These are phyloP conservation scores for Ambastaia sidthimunki DNA, from an alignment of 2,797 vertebrate species.

Conservation along the genomic window DNA sequence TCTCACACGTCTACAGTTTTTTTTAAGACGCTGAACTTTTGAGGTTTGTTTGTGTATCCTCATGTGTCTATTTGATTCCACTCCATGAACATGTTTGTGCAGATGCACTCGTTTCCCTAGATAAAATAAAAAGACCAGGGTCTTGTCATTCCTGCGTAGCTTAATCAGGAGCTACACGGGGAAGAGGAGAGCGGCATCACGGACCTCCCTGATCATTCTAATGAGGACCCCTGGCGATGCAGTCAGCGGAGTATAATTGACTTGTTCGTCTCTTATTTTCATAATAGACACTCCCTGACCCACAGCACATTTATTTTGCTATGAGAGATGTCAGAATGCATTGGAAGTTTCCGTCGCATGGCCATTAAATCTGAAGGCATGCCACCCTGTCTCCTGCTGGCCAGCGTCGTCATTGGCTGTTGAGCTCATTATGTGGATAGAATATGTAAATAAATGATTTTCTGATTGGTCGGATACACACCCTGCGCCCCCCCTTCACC, in stretches of 20 bases:
- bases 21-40: constrained; percentile 76
- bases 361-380: constrained; percentile 83
- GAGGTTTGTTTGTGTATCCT: constrained; percentile 45
- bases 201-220: constrained; percentile 95
- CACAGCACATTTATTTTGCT: constrained; percentile 90
- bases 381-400: constrained; percentile 92
- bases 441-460: constrained; percentile 89
- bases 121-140: constrained; percentile 74
- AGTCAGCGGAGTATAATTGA: constrained; percentile 99
- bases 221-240: constrained; percentile 99
- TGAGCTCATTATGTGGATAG: constrained; percentile 88
- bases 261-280: constrained; percentile 98
- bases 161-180: constrained; percentile 92
- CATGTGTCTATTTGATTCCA: constrained; percentile 49
- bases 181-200: background rate
- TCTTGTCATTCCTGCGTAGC: constrained; percentile 93
- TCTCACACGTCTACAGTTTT: constrained; percentile 80
- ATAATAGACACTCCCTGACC: constrained; percentile 93
- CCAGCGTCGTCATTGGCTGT: constrained; percentile 80
- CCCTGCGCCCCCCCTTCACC: constrained; percentile 40
- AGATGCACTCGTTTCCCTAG: constrained; percentile 71
- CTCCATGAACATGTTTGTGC: constrained; percentile 60
- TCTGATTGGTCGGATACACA: constrained; percentile 66
- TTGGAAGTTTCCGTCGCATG: constrained; percentile 89
- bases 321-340: constrained; percentile 99